Percentiles rank a stretch among this genome's conserved stretches.
These are phyloP conservation scores for Peucedramus taeniatus DNA, from an alignment of 2,113 vertebrate genomes.

Conservation along the genomic window DNA sequence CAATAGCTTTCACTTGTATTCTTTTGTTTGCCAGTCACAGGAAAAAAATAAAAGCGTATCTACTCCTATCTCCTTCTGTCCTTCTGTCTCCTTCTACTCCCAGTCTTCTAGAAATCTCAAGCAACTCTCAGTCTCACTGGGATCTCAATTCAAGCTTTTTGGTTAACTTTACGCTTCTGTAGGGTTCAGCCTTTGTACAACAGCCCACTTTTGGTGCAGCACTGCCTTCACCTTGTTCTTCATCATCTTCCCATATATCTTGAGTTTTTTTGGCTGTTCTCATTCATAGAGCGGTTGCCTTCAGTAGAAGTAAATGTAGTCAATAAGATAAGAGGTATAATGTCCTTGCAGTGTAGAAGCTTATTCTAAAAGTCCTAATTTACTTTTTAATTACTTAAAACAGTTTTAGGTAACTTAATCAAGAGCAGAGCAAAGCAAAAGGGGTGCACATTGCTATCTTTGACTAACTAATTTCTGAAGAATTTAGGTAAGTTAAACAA, in stretches of 20 bases:
- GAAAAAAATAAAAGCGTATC: neutral
- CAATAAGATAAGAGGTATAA: neutral
- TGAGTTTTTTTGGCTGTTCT: neutral
- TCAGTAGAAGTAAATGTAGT: neutral
- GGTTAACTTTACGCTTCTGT: neutral
- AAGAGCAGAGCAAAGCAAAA: neutral
- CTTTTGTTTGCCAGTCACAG: neutral
- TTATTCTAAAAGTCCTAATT: neutral
- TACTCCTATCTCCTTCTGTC: neutral
- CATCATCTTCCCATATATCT: neutral
- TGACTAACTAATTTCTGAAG: neutral
- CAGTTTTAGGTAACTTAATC: neutral
- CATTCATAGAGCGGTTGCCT: neutral
- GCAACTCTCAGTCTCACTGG: neutral
- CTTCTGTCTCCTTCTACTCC: neutral
- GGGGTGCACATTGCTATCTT: neutral
- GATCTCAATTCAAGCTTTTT: neutral
- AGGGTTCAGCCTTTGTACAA: neutral
- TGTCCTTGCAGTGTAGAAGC: neutral
- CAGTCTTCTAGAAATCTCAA: neutral
- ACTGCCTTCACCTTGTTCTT: neutral
- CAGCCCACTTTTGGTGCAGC: neutral
- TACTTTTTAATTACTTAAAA: neutral
- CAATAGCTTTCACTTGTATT: neutral
- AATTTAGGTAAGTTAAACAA: neutral